These are phyloP conservation scores for Colletes collaris DNA, from an alignment of 2,888 invertebrate species.

Conservation along the genomic window DNA sequence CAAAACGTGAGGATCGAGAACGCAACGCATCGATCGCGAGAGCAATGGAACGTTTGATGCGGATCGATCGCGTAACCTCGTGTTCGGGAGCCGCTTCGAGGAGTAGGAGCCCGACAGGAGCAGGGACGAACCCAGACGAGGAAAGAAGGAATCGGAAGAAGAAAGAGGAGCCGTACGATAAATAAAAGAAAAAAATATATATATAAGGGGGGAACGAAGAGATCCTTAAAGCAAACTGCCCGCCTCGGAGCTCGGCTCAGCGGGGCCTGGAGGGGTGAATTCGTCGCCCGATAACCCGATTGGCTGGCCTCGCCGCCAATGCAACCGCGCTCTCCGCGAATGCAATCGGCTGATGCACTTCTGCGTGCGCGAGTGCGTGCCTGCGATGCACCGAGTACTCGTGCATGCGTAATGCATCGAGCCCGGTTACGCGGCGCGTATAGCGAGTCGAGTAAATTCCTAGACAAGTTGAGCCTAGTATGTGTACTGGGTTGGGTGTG, in stretches of 20 bases:
- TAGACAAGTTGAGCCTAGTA: too few species aligned
- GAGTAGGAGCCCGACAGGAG: neutral
- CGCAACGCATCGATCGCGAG: too few species aligned
- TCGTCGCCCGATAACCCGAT: conserved; percentile 76
- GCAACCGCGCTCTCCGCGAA: conserved; percentile 69
- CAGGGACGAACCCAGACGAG: neutral
- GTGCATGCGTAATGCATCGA: conserved; percentile 61
- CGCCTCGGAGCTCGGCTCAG: conserved; percentile 63
- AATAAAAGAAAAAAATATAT: conserved; percentile 16
- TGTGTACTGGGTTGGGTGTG: neutral
- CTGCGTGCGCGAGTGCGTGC: conserved; percentile 59
- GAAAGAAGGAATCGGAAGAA: conserved; percentile 19
- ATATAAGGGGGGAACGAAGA: conserved; percentile 55
- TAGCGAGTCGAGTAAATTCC: too few species aligned
- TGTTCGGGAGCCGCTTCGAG: neutral
- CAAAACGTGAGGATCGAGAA: too few species aligned
- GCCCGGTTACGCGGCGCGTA: neutral
- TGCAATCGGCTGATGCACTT: conserved; percentile 61
- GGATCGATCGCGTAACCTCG: neutral
- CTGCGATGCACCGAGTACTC: conserved; percentile 50
- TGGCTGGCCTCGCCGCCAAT: conserved; percentile 77
- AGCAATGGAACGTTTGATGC: too few species aligned
- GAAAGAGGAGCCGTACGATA: conserved; percentile 24
- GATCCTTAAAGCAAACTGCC: conserved; percentile 77
- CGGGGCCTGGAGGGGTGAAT: conserved; percentile 73